phyloP scores from a whole-genome alignment of 2,888 invertebrate genomes.

The Microctonus brassicae region DNA sequence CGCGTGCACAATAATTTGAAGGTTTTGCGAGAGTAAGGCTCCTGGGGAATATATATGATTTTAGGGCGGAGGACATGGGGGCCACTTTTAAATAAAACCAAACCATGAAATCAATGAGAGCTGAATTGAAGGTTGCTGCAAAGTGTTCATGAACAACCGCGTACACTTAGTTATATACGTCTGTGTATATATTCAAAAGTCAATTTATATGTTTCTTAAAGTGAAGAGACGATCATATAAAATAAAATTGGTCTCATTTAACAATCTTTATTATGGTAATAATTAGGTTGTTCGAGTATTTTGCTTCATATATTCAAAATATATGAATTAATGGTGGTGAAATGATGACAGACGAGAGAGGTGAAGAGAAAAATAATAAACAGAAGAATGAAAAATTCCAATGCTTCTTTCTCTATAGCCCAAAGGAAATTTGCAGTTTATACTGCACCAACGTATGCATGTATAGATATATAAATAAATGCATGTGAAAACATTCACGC shows the following conservation, averaged over 20 bases:
- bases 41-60: slow-evolving; percentile 11
- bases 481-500: too few species aligned
- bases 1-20: not conserved
- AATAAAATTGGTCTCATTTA: not conserved
- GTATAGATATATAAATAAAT: too few species aligned
- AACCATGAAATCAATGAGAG: slow-evolving; percentile 29
- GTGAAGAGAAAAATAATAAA: not conserved
- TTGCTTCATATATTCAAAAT: not conserved
- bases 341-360: not conserved
- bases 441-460: too few species aligned
- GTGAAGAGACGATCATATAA: not conserved
- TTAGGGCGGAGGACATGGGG: slow-evolving; percentile 4
- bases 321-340: not conserved
- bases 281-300: not conserved
- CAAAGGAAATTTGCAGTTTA: too few species aligned
- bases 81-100: not conserved
- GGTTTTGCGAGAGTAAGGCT: not conserved
- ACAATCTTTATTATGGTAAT: not conserved
- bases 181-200: too few species aligned
- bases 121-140: slow-evolving; percentile 6
- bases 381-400: too few species aligned
- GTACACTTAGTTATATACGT: too few species aligned
- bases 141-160: not conserved
- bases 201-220: not conserved
- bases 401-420: too few species aligned